Base-by-base conservation (phyloP, 2,797 vertebrate species). In the Cheirogaleus major region DNA sequence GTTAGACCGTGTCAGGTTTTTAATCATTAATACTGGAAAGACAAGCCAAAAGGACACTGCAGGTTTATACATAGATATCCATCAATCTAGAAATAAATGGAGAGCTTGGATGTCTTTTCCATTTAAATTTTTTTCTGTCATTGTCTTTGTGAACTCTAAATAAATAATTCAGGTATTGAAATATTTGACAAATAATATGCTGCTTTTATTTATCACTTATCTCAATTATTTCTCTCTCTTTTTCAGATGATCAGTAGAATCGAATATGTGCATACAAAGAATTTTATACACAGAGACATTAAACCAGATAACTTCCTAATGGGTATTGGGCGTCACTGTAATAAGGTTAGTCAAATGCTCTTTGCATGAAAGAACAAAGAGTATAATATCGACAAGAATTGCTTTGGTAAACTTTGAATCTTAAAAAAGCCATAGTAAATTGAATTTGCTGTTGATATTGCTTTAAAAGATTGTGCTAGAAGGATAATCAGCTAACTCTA, bases 211-310 rank as follows among this genome's bases (percentile, higher is more conserved):
- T 73, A 61, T 96, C 93, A 93, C 82, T 95, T 83, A 80, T 86
- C 50, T 97, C 3, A 52, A 59, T 81, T 92, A 45, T 95, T 48
- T 91, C 41, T 78, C 13, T 35, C 15, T 96, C 96, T 93, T 96
- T 91, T 97, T 97, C 98, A 99, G 99, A 99, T 99, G 99, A 99
- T 99, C 99, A 99, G 99, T 99, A 99, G 99, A 99, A 99, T 99
- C 99, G 99, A 99, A 98, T 99, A 99, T 99, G 99, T 99, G 98
- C 99, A 99, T 99, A 99, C 99, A 99, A 99, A 99, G 99, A 99
- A 99, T 99, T 99, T 99, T 99, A 99, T 99, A 99, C 99, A 99
- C 99, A 99, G 99, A 99, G 99, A 99, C 99, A 99, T 99, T 99
- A 99, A 99, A 99, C 99, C 99, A 99, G 99, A 99, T 99, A 99